phyloP scores from a whole-genome alignment of 1,140 invertebrate species.

The Musca vetustissima region DNA sequence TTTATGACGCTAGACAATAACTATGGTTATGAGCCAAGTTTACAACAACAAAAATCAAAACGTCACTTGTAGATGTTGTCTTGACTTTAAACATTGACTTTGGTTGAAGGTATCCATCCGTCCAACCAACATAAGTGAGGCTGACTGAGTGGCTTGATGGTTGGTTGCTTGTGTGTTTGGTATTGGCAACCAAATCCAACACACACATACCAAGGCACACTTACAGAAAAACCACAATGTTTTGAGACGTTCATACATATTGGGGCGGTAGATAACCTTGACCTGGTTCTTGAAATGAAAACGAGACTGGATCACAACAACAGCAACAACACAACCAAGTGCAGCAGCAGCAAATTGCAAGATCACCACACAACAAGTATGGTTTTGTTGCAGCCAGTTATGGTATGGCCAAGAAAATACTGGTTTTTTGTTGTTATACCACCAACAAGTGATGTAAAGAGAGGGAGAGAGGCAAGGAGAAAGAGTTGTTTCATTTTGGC shows the following conservation, averaged over 20 bases:
- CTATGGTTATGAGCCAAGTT: not conserved
- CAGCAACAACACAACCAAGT: constrained; percentile 1
- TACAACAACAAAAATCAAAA: constrained; percentile 9
- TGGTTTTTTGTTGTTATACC: no score
- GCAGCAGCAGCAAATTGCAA: constrained; percentile 10
- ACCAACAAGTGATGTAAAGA: no score
- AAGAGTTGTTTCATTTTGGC: no score
- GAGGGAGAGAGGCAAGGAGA: no score
- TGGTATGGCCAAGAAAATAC: no score
- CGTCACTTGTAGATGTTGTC: not conserved
- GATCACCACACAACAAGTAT: not conserved
- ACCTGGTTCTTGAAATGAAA: constrained; percentile 53
- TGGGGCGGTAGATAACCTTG: constrained; percentile 39
- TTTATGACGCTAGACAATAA: not conserved
- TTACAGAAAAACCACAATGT: constrained; percentile 8
- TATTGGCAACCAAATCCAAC: constrained; percentile 8
- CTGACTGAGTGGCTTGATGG: not conserved
- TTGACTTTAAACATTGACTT: constrained; percentile 20
- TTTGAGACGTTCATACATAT: not conserved
- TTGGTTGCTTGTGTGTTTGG: not conserved
- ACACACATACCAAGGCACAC: not conserved
- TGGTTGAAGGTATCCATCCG: constrained; percentile 8
- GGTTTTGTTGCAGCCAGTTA: no score
- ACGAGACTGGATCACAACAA: constrained; percentile 32
- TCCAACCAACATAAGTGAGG: constrained; percentile 5